Evolutionary conservation across 2,888 invertebrate genomes (phyloP).

Genomic region (Acrobeloides nanus): DNA sequence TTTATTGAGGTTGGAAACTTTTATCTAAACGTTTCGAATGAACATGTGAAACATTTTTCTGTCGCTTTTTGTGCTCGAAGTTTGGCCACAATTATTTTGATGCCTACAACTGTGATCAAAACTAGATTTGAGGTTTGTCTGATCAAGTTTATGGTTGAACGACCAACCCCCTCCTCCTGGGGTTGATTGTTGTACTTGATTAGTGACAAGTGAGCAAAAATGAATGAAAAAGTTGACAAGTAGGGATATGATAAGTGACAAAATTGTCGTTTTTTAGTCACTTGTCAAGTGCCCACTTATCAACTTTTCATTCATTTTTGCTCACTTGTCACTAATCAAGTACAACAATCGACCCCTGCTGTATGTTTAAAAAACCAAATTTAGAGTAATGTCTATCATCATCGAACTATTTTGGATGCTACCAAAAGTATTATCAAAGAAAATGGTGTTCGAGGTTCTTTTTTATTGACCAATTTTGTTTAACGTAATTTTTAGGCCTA

Average conservation of each 20-base stretch:
- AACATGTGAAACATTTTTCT: slow-evolving; percentile 10
- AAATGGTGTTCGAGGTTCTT: slow-evolving; percentile 13
- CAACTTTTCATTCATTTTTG: too few relatives aligned
- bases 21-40: slow-evolving; percentile 7
- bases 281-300: too few relatives aligned
- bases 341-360: too few relatives aligned
- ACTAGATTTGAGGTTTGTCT: slow-evolving; percentile 21
- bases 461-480: background rate
- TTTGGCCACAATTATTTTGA: slow-evolving; percentile 13
- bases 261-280: too few relatives aligned
- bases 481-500: slow-evolving; percentile 7
- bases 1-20: slow-evolving; percentile 7
- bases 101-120: slow-evolving; percentile 22
- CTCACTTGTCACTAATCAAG: too few relatives aligned
- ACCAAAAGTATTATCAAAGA: slow-evolving; percentile 11
- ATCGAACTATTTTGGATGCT: slow-evolving; percentile 15
- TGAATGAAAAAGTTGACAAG: too few relatives aligned
- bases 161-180: too few relatives aligned
- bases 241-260: too few relatives aligned
- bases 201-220: too few relatives aligned
- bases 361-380: slow-evolving; percentile 8
- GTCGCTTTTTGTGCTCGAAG: slow-evolving; percentile 19
- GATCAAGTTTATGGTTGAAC: too few relatives aligned
- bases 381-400: slow-evolving; percentile 18
- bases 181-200: too few relatives aligned